A percentile compares a stretch with the other conserved stretches of the same genome.
These are phyloP conservation scores for Cebus imitator DNA, from an alignment of 2,113 vertebrate species.

Conservation along the genomic window DNA sequence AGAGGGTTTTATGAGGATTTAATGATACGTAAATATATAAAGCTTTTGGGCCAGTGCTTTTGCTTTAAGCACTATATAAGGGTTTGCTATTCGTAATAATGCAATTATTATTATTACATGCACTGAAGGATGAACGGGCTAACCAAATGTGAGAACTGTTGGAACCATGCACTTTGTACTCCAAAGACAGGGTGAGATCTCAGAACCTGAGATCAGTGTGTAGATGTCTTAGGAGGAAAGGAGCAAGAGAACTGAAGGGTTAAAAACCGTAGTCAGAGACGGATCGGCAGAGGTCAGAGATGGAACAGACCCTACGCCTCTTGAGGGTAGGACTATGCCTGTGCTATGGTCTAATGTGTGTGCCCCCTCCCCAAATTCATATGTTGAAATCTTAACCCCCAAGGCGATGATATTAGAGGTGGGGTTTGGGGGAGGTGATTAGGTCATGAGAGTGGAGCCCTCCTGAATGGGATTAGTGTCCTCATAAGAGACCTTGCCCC, in stretches of 20 bases:
- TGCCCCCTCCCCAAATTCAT: neutral
- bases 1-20: neutral
- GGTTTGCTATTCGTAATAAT: neutral
- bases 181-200: neutral
- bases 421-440: neutral
- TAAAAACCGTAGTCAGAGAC: no score
- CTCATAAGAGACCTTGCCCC: neutral
- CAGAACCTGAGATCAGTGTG: neutral
- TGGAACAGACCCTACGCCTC: neutral
- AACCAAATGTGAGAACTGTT: no score
- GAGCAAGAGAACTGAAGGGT: neutral
- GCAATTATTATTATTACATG: rapidly evolving
- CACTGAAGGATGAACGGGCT: neutral
- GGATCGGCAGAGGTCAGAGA: rapidly evolving
- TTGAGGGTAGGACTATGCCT: neutral
- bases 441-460: neutral
- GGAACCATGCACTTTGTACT: neutral
- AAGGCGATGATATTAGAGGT: neutral
- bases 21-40: neutral
- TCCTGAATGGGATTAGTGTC: neutral
- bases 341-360: neutral
- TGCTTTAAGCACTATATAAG: neutral
- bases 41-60: neutral
- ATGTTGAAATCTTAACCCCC: neutral
- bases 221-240: neutral